A percentile compares a stretch with the other conserved stretches of the same genome.
Conservation (phyloP, 2,113 vertebrate species). For the Noctilio leporinus region DNA sequence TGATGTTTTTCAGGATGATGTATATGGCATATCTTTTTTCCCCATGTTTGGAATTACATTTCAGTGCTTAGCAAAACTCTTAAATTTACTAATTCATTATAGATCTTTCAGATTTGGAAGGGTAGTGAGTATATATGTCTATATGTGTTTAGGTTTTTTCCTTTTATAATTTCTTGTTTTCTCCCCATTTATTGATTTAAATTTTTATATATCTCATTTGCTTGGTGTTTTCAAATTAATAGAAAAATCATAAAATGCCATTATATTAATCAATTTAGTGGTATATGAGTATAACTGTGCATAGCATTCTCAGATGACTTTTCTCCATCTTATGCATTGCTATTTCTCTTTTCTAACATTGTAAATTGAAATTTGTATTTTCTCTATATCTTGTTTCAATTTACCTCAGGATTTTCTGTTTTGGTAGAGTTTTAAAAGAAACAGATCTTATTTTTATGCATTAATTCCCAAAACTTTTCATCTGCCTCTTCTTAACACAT, state of each 20-base stretch:
- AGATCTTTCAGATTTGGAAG: neutral
- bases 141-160: neutral
- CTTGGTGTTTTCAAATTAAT: conserved; percentile 11
- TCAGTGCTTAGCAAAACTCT: neutral
- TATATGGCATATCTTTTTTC: neutral
- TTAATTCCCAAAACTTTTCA: neutral
- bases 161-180: neutral
- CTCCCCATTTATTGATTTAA: neutral
- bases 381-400: neutral
- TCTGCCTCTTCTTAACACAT: neutral
- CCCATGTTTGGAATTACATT: neutral
- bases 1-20: neutral
- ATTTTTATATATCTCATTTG: neutral
- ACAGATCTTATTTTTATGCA: neutral
- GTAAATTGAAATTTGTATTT: neutral
- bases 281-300: neutral
- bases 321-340: neutral
- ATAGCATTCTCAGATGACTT: neutral
- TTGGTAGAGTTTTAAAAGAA: neutral
- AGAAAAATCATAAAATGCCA: neutral
- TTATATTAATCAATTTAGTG: neutral
- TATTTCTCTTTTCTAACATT: neutral
- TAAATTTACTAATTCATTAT: neutral
- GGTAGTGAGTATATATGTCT: neutral
- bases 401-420: neutral